These are phyloP conservation scores for Brachionus koreanus DNA, from an alignment of 1,140 invertebrate genomes.

Conservation along the genomic window DNA sequence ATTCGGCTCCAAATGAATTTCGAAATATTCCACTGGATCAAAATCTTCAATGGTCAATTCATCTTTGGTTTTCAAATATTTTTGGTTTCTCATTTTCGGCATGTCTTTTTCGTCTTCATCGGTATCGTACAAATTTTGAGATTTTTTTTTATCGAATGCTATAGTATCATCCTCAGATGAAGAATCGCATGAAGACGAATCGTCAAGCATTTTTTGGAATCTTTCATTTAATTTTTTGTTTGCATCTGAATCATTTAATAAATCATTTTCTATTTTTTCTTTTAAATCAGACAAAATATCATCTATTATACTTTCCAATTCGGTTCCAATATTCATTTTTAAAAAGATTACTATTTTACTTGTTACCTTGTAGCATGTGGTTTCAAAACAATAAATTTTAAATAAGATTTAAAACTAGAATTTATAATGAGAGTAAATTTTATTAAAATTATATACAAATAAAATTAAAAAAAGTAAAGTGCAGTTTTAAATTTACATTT, in stretches of 20 bases:
- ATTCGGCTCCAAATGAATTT: conserved; percentile 9
- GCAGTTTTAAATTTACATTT: too few species aligned
- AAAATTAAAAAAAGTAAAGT: not conserved
- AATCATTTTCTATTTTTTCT: conserved; percentile 7
- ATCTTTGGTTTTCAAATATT: conserved; percentile 41
- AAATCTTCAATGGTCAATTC: conserved; percentile 30
- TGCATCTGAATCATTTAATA: not conserved
- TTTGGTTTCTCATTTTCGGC: not conserved
- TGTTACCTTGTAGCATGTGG: not conserved
- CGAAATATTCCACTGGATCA: conserved; percentile 1
- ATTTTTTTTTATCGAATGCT: not conserved
- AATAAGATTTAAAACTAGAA: not conserved
- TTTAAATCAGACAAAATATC: not conserved
- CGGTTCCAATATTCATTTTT: not conserved
- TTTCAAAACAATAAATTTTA: not conserved
- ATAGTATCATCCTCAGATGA: not conserved
- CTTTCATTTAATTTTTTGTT: not conserved
- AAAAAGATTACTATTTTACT: not conserved
- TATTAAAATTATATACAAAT: not conserved
- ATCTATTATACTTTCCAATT: not conserved
- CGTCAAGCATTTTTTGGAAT: conserved; percentile 11
- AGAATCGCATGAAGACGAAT: not conserved
- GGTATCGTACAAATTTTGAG: not conserved
- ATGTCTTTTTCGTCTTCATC: conserved; percentile 13
- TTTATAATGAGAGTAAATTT: not conserved